phyloP scores from a whole-genome alignment of 2,888 invertebrate species.

The Bombyx huttoni region DNA sequence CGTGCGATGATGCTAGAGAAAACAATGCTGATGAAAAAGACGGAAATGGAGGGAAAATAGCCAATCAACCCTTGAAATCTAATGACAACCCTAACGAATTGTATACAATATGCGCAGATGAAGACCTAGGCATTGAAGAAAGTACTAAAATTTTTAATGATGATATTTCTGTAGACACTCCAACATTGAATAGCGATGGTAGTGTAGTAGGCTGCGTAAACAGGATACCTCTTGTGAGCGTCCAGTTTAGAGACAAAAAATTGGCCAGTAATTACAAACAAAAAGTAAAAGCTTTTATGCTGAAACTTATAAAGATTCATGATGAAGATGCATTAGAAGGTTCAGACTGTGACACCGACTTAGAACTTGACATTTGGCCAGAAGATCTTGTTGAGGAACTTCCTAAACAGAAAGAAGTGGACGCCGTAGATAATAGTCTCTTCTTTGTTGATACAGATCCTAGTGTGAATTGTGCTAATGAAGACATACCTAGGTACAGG shows the following conservation, averaged over 20 bases:
- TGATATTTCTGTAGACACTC: conserved; percentile 47
- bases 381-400: conserved; percentile 33
- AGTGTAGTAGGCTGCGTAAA: conserved; percentile 52
- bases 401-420: not conserved
- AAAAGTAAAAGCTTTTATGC: conserved; percentile 57
- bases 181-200: conserved; percentile 37
- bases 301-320: conserved; percentile 47
- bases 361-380: conserved; percentile 53
- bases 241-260: conserved; percentile 55
- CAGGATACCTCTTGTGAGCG: conserved; percentile 48
- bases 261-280: conserved; percentile 55
- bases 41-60: conserved; percentile 57
- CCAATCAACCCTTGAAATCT: not conserved
- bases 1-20: conserved; percentile 18
- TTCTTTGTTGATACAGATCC: conserved; percentile 61
- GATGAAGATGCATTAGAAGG: conserved; percentile 21
- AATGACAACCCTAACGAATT: not conserved
- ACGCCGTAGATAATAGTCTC: conserved; percentile 28
- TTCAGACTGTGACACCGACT: conserved; percentile 41
- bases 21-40: conserved; percentile 12
- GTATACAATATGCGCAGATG: conserved; percentile 4
- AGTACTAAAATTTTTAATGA: conserved; percentile 35
- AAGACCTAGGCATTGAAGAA: conserved; percentile 15
- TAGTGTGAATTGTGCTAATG: conserved; percentile 19
- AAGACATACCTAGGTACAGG: conserved; percentile 45